Evolutionary conservation across 2,113 vertebrate species (phyloP), one percentile per base, ranked within the genome.

Genomic region (Petromus typicus): DNA sequence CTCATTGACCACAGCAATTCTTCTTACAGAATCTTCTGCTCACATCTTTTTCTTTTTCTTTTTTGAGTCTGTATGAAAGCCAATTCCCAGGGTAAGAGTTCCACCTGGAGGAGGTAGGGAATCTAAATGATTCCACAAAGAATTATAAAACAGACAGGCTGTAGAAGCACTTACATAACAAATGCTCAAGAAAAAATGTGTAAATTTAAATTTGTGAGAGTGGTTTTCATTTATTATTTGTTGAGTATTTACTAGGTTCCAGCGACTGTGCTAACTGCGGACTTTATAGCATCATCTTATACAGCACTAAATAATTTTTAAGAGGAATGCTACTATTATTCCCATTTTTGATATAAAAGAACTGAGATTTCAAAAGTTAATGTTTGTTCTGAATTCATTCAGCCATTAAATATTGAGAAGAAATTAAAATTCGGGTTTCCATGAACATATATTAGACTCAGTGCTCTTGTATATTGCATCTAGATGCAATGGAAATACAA

Each of bases 1-100:
- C 86, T 97, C 79, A 57, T 86, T 94, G 95, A 71, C 96, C 94
- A 94, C 94, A 86, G 69, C 83, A 95, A 71, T 95, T 97, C 75
- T 43, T 96, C 67, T 82, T 59, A 34, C 67, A 66, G 83, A 94
- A 73, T 80, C 86, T 95, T 95, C 73, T 75, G 43, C 64, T 94
- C 85, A 69, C 14, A 25, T 40, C 16, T n/a, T 34, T 43, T 22
- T 67, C 75, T 80, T 57, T 37, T 73, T 67, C 14, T 78, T 64
- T 64, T 76, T 80, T 87, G 40, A 93, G 86, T 84, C 66, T 64
- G 20, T 54, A 57, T 95, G 61, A 75, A 67, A 96, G 83, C 2
- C 27, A 78, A 91, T 90, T 96, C 76, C 88, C 89, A 81, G 75
- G 20, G 5, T 94, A 84, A 95, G 89, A 87, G 84, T 95, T 95